Evolutionary conservation across 2,113 vertebrate species (phyloP).

Genomic region (Ranitomeya variabilis): DNA sequence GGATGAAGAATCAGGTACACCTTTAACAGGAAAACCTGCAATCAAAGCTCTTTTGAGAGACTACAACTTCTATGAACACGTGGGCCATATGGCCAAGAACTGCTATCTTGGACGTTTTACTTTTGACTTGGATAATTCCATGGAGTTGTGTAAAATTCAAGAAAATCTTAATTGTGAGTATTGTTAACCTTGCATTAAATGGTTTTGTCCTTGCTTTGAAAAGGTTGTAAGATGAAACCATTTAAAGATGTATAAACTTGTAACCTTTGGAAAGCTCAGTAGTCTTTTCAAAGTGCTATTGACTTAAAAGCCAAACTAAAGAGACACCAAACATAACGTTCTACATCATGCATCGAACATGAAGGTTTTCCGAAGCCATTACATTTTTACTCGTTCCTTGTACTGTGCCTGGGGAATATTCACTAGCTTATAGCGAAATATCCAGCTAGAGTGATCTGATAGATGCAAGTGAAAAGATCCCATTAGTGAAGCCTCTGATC

Average conservation of each 20-base stretch:
- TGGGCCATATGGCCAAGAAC: constrained; percentile 76
- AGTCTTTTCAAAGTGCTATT: neutral
- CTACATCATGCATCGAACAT: neutral
- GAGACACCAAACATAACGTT: neutral
- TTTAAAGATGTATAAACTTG: neutral
- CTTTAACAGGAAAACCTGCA: constrained; percentile 83
- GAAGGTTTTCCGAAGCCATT: neutral
- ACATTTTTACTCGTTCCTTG: neutral
- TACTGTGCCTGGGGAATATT: neutral
- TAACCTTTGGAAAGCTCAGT: neutral
- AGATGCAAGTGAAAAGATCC: neutral
- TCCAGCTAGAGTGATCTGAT: neutral
- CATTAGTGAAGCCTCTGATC: neutral
- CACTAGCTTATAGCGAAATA: neutral
- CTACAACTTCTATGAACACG: constrained; percentile 87
- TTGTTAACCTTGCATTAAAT: neutral
- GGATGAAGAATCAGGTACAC: constrained; percentile 87
- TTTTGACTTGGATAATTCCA: constrained; percentile 71
- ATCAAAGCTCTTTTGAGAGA: constrained; percentile 87
- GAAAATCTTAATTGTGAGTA: constrained; percentile 63
- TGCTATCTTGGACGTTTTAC: constrained; percentile 80
- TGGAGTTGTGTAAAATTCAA: constrained; percentile 50
- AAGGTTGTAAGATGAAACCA: neutral
- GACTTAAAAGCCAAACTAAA: neutral
- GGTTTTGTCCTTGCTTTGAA: neutral